Evolutionary conservation across 2,113 vertebrate genomes (phyloP).

Genomic region (Crotalus viridis): DNA sequence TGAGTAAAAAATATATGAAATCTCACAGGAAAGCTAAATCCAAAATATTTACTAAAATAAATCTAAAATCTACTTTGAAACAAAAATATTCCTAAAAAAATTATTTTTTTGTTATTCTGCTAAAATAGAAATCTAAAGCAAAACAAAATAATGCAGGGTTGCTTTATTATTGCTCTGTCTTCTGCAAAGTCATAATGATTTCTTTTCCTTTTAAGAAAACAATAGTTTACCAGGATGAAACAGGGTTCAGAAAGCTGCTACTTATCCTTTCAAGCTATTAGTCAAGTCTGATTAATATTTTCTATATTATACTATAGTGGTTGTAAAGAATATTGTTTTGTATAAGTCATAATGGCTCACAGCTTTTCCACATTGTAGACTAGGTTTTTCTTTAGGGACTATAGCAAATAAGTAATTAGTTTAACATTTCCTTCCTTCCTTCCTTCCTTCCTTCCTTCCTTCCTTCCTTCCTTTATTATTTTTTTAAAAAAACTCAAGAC

Average conservation of each 20-base stretch:
- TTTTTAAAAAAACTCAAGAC: too few species aligned
- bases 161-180: background rate
- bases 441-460: too few species aligned
- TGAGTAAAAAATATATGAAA: background rate
- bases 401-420: background rate
- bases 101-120: background rate
- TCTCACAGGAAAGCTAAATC: background rate
- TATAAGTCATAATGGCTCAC: background rate
- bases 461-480: too few species aligned
- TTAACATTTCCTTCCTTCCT: too few species aligned
- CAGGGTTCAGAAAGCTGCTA: background rate
- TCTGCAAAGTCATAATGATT: background rate
- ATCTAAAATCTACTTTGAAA: background rate
- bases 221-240: background rate
- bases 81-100: background rate
- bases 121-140: background rate
- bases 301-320: background rate
- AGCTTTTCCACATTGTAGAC: background rate
- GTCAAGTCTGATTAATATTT: background rate
- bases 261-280: background rate
- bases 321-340: background rate
- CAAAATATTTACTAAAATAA: background rate
- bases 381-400: background rate
- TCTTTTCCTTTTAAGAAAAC: background rate
- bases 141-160: background rate